Evolutionary conservation across 2,113 vertebrate species (phyloP), one percentile per base, ranked within the genome.

Genomic region (Oncorhynchus masou): DNA sequence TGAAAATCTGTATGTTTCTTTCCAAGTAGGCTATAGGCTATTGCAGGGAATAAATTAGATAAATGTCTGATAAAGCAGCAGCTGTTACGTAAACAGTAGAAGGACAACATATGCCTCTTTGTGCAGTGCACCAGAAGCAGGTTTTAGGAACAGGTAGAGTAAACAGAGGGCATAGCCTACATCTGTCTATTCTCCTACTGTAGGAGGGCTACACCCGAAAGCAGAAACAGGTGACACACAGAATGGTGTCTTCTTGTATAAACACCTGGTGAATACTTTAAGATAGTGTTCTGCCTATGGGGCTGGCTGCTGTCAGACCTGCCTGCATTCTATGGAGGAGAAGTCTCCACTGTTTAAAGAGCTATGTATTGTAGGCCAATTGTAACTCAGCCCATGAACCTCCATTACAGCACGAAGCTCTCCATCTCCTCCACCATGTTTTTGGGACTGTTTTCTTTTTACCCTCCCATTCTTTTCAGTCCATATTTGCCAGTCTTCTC

Each of bases 161-260:
- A 80, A 68, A 73, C 74, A 76, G 39, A 45, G 9, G 39, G 39
- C 27, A 13, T 22, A 29, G 15, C 11, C 65, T 31, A 13, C 25
- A 29, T 11, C 67, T 20, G 67, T 68, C 31, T 39, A 25, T 5
- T 68, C 64, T 13, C 20, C 60, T 48, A 39, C 19, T 49, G 19
- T 51, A 64, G 74, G 59, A 66, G 51, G 9, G 62, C 57, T 75
- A 81, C 75, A 66, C 75, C 79, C 67, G 57, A n/a, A 1, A 68
- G 34, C 59, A 74, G 59, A 64, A 49, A 29, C 62, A 74, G 73
- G 39, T 74, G 49, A 70, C 39, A 70, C 39, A 69, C 16, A 69
- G 8, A 39, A 16, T 6, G 19, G 19, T 7, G 19, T 69, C 67
- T 4, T 69, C 67, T 45, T 45, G 67, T 20, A 31, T 69, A 69